phyloP scores from a whole-genome alignment of 2,888 invertebrate species.

The Erebia palarica region DNA sequence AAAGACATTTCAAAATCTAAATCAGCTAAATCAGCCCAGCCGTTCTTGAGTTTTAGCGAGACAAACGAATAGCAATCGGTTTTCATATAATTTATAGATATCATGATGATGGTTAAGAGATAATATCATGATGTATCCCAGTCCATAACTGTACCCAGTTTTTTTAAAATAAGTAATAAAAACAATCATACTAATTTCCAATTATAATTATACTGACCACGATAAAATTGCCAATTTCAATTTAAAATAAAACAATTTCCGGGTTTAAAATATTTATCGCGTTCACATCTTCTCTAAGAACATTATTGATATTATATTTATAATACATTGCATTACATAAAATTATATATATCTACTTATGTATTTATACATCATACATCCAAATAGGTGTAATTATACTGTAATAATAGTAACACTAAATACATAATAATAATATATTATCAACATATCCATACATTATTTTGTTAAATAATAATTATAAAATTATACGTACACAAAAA shows the following conservation, averaged over 20 bases:
- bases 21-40: no score
- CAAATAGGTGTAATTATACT: slow-evolving; percentile 29
- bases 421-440: slow-evolving; percentile 24
- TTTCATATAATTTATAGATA: no score
- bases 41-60: no score
- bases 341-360: slow-evolving; percentile 26
- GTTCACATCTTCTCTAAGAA: slow-evolving; percentile 20
- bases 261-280: slow-evolving; percentile 39
- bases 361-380: slow-evolving; percentile 16
- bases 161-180: slow-evolving; percentile 14
- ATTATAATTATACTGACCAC: slow-evolving; percentile 31
- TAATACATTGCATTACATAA: slow-evolving; percentile 25
- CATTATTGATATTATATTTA: slow-evolving; percentile 29
- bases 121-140: no score
- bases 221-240: not conserved
- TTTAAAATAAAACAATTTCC: slow-evolving; percentile 38
- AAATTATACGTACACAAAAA: slow-evolving; percentile 38
- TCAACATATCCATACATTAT: slow-evolving; percentile 33
- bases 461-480: slow-evolving; percentile 29
- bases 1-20: no score
- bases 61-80: no score
- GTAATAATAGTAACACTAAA: slow-evolving; percentile 28
- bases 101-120: no score
- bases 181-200: slow-evolving; percentile 14
- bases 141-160: no score